Conservation (phyloP, 2,113 vertebrate species). For the Phoenicopterus ruber region DNA sequence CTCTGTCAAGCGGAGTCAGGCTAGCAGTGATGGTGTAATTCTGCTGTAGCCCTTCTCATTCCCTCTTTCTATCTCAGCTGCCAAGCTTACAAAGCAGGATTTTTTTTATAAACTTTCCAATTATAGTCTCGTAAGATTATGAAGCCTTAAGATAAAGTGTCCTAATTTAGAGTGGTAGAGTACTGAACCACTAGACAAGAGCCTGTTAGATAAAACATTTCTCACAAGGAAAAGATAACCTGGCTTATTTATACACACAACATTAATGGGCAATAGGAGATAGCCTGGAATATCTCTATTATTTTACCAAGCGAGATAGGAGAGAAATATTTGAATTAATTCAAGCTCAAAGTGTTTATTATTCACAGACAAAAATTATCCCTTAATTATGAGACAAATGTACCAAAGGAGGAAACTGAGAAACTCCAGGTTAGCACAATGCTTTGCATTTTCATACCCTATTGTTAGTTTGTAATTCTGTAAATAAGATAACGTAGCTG, state of each 20-base stretch:
- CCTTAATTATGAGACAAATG: conserved; percentile 44
- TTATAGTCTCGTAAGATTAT: conserved; percentile 86
- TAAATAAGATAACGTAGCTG: conserved; percentile 32
- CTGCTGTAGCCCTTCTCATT: conserved; percentile 78
- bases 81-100: conserved; percentile 81
- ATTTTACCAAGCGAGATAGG: conserved; percentile 58
- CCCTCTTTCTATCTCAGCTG: conserved; percentile 81
- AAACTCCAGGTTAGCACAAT: conserved; percentile 14
- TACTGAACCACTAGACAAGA: conserved; percentile 72
- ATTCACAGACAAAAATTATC: conserved; percentile 47
- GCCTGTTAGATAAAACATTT: conserved; percentile 79
- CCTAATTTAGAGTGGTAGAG: conserved; percentile 79
- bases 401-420: conserved; percentile 46
- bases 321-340: conserved; percentile 64
- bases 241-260: conserved; percentile 81
- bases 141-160: conserved; percentile 84
- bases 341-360: conserved; percentile 53
- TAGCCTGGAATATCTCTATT: conserved; percentile 62
- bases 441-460: conserved; percentile 20
- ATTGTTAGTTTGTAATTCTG: conserved; percentile 17
- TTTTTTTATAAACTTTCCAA: conserved; percentile 84
- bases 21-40: conserved; percentile 84
- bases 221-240: conserved; percentile 77
- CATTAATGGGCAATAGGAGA: conserved; percentile 65
- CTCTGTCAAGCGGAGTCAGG: conserved; percentile 89